Percentiles rank a stretch among this genome's conserved stretches.
Evolutionary conservation across 2,888 invertebrate genomes (phyloP).

Genomic region (Acanthopleura granulata): DNA sequence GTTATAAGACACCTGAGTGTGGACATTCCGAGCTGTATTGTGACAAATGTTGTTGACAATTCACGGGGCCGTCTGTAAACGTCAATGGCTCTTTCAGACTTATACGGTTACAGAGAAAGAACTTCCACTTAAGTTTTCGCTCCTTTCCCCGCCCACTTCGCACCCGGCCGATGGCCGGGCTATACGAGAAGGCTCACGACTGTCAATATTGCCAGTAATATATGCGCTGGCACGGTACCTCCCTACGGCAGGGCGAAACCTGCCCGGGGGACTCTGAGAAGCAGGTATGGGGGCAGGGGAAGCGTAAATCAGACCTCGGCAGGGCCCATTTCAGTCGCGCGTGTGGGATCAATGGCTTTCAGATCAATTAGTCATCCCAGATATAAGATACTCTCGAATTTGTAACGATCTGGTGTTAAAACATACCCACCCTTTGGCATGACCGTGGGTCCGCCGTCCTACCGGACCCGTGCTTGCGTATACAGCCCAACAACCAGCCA

Average conservation of each 20-base stretch:
- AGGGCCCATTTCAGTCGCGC: conserved; percentile 9
- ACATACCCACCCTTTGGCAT: neutral
- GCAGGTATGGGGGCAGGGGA: neutral
- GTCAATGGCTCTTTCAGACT: conserved; percentile 1
- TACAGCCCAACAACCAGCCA: too few relatives aligned
- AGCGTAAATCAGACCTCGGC: neutral
- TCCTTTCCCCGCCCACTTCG: neutral
- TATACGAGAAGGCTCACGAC: too few relatives aligned
- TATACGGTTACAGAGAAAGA: neutral
- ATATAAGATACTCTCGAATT: conserved; percentile 11
- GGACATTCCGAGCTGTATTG: too few relatives aligned
- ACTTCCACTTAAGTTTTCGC: neutral
- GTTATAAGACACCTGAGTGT: too few relatives aligned
- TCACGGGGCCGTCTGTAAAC: neutral
- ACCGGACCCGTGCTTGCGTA: too few relatives aligned
- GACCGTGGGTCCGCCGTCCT: neutral
- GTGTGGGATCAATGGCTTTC: conserved; percentile 9
- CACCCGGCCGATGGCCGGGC: neutral
- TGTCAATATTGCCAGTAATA: conserved; percentile 3
- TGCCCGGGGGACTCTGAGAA: neutral
- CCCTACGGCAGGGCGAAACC: neutral
- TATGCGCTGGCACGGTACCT: conserved; percentile 2
- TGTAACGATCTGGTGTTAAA: conserved; percentile 20
- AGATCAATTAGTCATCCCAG: conserved; percentile 15
- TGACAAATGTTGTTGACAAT: neutral